Evolutionary conservation across 2,888 invertebrate species (phyloP).

Genomic region (Tethea ocularis): DNA sequence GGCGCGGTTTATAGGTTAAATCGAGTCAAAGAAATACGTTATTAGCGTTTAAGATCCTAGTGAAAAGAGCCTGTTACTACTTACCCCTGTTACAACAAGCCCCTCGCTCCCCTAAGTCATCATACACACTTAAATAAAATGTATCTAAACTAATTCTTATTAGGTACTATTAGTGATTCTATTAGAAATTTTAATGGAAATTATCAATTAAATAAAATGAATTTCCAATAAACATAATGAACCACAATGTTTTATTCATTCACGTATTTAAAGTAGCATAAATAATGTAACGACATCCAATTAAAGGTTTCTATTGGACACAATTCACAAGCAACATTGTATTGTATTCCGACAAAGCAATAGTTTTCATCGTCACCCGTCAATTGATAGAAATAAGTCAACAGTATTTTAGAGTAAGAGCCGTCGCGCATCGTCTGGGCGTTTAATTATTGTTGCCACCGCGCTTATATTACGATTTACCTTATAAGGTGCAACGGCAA

Average conservation of each 20-base stretch:
- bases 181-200: not conserved
- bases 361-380: conserved; percentile 9
- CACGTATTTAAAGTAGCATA: not conserved
- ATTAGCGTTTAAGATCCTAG: no score
- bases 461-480: conserved; percentile 70
- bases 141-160: no score
- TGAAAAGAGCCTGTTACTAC: no score
- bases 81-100: no score
- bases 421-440: conserved; percentile 67
- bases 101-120: no score
- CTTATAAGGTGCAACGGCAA: conserved; percentile 71
- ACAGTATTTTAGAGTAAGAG: conserved; percentile 43
- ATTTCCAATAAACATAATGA: not conserved
- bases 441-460: conserved; percentile 75
- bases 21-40: no score
- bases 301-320: conserved; percentile 9
- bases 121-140: no score
- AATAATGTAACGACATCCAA: not conserved
- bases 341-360: conserved; percentile 2
- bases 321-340: not conserved
- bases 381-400: conserved; percentile 23
- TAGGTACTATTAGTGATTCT: no score
- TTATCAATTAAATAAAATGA: not conserved
- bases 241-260: not conserved
- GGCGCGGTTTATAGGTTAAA: no score